These are phyloP conservation scores for Salarias fasciatus DNA, from an alignment of 2,797 vertebrate species.

Conservation along the genomic window DNA sequence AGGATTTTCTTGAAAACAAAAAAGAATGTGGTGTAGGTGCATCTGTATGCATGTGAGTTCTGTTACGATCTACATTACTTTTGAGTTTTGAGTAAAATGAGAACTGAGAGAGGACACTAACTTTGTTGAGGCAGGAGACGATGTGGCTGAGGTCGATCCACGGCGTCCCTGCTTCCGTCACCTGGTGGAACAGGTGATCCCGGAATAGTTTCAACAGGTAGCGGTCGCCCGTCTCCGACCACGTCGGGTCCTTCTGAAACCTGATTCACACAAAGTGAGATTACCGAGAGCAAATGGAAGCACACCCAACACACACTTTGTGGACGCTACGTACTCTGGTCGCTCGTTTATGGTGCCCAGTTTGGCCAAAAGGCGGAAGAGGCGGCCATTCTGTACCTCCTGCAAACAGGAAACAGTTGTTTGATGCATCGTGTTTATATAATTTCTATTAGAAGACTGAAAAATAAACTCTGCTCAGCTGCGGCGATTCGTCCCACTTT, in stretches of 20 bases:
- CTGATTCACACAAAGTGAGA: constrained; percentile 70
- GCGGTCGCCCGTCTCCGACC: constrained; percentile 98
- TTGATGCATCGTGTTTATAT: not conserved
- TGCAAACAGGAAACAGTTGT: constrained; percentile 72
- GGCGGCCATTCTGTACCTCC: constrained; percentile 98
- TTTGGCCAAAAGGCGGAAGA: constrained; percentile 98
- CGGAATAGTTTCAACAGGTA: constrained; percentile 99
- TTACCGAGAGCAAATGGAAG: not conserved
- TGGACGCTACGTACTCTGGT: constrained; percentile 90
- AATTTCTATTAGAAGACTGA: too few relatives aligned
- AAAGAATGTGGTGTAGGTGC: too few relatives aligned
- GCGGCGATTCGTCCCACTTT: too few relatives aligned
- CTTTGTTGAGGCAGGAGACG: constrained; percentile 99
- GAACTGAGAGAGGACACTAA: too few relatives aligned
- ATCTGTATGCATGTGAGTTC: too few relatives aligned
- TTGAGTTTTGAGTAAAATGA: too few relatives aligned
- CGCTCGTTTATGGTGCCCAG: constrained; percentile 99
- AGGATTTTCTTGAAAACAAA: too few relatives aligned
- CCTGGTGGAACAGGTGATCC: constrained; percentile 99
- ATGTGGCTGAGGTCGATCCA: constrained; percentile 99
- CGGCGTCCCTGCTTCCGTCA: constrained; percentile 96
- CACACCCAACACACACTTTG: not conserved
- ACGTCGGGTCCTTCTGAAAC: constrained; percentile 98
- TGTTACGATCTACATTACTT: too few relatives aligned
- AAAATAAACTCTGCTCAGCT: too few relatives aligned